Percentiles rank a stretch among this genome's conserved stretches.
phyloP scores from a whole-genome alignment of 2,888 invertebrate species.

The Myathropa florea region DNA sequence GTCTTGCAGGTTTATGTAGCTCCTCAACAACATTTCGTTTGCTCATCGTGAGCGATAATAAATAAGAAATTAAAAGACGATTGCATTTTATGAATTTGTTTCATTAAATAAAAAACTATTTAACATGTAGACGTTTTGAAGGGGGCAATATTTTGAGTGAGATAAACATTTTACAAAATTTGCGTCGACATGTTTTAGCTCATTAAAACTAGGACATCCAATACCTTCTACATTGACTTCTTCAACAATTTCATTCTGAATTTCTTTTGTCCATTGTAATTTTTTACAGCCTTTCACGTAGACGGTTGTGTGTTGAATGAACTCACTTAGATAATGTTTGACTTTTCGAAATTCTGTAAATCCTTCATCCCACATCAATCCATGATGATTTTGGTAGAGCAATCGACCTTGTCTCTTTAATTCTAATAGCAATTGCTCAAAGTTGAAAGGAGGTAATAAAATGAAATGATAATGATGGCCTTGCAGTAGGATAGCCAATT shows the following conservation, averaged over 20 bases:
- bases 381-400: conserved; percentile 29
- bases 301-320: neutral
- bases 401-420: conserved; percentile 17
- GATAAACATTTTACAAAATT: neutral
- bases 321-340: neutral
- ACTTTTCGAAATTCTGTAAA: neutral
- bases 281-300: too few species aligned
- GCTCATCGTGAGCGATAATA: too few species aligned
- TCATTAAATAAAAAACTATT: too few species aligned
- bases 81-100: too few species aligned
- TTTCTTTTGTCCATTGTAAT: neutral
- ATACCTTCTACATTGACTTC: neutral
- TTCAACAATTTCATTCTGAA: conserved; percentile 8
- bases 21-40: too few species aligned
- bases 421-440: neutral
- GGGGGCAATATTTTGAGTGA: too few species aligned
- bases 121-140: too few species aligned
- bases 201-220: neutral
- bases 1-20: too few species aligned
- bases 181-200: neutral
- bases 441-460: conserved; percentile 8
- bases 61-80: too few species aligned
- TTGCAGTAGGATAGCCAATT: conserved; percentile 23
- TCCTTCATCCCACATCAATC: conserved; percentile 10
- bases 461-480: conserved; percentile 21